Base-by-base conservation (phyloP, 1,140 invertebrate species). In the Aphaenogaster ashmeadi region DNA sequence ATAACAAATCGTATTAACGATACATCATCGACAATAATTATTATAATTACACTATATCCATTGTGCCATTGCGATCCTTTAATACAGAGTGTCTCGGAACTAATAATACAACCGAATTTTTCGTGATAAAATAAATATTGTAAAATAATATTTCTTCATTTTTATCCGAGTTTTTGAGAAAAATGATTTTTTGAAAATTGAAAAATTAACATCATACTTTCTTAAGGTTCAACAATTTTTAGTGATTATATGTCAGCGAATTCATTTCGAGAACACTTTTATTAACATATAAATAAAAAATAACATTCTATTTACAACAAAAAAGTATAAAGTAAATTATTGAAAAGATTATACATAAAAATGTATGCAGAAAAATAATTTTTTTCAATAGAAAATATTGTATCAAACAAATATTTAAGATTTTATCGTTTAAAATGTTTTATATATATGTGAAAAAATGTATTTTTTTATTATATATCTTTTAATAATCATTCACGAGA, bases 1-100 rank as follows among this genome's bases (percentile, higher is more conserved):
- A 15, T 58, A 81, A 81, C 15, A 72, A 83, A 58, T 58, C 3
- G 41, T 13, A 27, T 41, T 64, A 38, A 67, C 11, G 1, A 44
- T 47, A 58, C 15, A 38, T 47, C 27, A 54, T 62, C 9, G 18
- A 66, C 21, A 58, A 44, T 47, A 67, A 62, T 62, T 13, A 62
- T 62, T 13, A 7, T 85, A 78, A 33, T 66, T 78, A 86, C 58
- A 78, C 3, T 67, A 64, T 78, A 54, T 86, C 36, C 33, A 78
- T 77, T 86, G 27, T 27, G 21, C 47, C 50, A 67, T 86, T 47
- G 15, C 27, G 13, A 78, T 41, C 13, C n/a, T 66, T 27, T 44
- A 78, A 66, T 47, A 4, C 38, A 41, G 36, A 64, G 2, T 21
- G n/a, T 47, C 11, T 67, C 41, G 11, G 18, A 47, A 44, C 64